phyloP scores from a whole-genome alignment of 2,113 vertebrate genomes.

The Eretmochelys imbricata region DNA sequence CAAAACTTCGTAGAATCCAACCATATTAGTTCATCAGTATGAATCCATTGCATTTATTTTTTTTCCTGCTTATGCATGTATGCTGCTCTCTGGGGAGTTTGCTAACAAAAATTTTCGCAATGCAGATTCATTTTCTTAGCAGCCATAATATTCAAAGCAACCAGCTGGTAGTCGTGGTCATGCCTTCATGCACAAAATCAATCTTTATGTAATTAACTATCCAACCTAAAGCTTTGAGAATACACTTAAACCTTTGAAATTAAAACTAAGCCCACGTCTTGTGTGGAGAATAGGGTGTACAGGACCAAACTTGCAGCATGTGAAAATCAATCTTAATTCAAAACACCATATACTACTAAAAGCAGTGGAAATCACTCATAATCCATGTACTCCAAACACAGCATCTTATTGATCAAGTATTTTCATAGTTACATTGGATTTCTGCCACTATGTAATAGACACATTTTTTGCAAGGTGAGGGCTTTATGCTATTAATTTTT shows the following conservation, averaged over 20 bases:
- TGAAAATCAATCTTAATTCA: slow-evolving; percentile 9
- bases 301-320: not conserved
- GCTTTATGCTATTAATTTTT: not conserved
- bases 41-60: not conserved
- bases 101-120: slow-evolving; percentile 26
- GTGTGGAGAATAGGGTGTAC: slow-evolving; percentile 28
- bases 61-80: not conserved
- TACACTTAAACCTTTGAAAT: slow-evolving; percentile 40
- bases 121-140: not conserved
- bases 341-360: slow-evolving; percentile 10
- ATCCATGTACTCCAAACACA: slow-evolving; percentile 10
- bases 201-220: not conserved
- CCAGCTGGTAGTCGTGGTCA: slow-evolving; percentile 7
- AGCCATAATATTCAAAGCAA: slow-evolving; percentile 25
- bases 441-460: not conserved
- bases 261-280: slow-evolving; percentile 40
- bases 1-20: slow-evolving; percentile 1
- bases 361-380: not conserved
- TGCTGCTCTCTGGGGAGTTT: not conserved
- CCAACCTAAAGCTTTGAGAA: slow-evolving; percentile 12
- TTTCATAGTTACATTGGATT: slow-evolving; percentile 14
- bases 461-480: not conserved
- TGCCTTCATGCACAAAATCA: slow-evolving; percentile 6
- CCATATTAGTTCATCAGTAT: not conserved
- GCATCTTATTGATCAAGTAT: not conserved